Conservation (phyloP, 2,797 vertebrate genomes). For the Anguilla anguilla region DNA sequence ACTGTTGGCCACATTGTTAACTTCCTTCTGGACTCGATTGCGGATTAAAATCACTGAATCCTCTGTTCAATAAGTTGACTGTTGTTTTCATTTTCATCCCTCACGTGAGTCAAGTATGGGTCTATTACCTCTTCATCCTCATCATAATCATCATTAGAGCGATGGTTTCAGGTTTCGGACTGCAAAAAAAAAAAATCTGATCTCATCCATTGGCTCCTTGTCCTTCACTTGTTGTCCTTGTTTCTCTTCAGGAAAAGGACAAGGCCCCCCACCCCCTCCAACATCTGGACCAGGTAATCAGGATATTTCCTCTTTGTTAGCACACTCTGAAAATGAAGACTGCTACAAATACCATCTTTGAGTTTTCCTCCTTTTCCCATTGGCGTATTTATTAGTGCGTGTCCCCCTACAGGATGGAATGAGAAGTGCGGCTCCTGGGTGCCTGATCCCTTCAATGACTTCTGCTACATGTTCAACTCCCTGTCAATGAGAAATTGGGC, state of each 20-base stretch:
- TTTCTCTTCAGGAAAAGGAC: conserved; percentile 64
- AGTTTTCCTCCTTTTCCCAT: not conserved
- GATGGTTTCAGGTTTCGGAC: not conserved
- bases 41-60: not conserved
- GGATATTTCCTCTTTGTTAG: not conserved
- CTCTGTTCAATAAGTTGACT: not conserved
- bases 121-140: too few species aligned
- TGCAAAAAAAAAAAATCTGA: not conserved
- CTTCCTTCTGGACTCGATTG: not conserved
- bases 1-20: not conserved
- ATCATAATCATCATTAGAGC: not conserved
- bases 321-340: not conserved
- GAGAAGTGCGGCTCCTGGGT: conserved; percentile 74
- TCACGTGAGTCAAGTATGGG: not conserved
- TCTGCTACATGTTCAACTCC: conserved; percentile 74
- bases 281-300: conserved; percentile 74
- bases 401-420: conserved; percentile 68
- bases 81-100: not conserved
- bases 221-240: conserved; percentile 13
- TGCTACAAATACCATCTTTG: not conserved
- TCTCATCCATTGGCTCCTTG: not conserved
- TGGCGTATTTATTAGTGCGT: not conserved
- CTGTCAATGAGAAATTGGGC: conserved; percentile 72
- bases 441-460: conserved; percentile 73
- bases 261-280: conserved; percentile 72